These are phyloP conservation scores for Aphis gossypii DNA, from an alignment of 1,140 invertebrate species.

Conservation along the genomic window DNA sequence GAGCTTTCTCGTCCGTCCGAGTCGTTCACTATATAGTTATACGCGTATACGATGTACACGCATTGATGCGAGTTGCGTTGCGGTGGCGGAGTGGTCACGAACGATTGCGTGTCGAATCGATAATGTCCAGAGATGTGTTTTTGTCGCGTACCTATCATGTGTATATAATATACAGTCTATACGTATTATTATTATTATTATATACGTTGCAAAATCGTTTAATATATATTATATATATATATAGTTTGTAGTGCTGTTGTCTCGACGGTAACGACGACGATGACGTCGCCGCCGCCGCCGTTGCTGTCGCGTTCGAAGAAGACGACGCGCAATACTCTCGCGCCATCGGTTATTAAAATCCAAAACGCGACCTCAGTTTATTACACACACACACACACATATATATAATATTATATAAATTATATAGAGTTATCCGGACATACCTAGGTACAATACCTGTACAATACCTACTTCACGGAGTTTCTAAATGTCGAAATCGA, in stretches of 20 bases:
- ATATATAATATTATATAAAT: neutral
- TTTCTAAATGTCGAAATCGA: neutral
- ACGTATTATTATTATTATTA: neutral
- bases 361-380: constrained; percentile 12
- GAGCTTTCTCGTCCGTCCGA: neutral
- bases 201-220: too few relatives aligned
- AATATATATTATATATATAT: too few relatives aligned
- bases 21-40: neutral
- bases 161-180: neutral
- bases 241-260: neutral
- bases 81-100: neutral
- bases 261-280: neutral
- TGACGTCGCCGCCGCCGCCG: neutral
- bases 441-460: neutral
- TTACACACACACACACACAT: neutral
- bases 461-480: neutral
- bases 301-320: neutral
- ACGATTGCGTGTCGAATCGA: constrained; percentile 42
- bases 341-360: constrained; percentile 9
- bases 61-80: neutral
- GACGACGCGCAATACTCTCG: neutral
- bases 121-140: constrained; percentile 37
- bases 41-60: neutral
- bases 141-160: neutral
- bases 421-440: neutral